Percentiles rank a stretch among this genome's conserved stretches.
Conservation (phyloP, 2,797 vertebrate species). For the Hoplostethus mediterraneus region DNA sequence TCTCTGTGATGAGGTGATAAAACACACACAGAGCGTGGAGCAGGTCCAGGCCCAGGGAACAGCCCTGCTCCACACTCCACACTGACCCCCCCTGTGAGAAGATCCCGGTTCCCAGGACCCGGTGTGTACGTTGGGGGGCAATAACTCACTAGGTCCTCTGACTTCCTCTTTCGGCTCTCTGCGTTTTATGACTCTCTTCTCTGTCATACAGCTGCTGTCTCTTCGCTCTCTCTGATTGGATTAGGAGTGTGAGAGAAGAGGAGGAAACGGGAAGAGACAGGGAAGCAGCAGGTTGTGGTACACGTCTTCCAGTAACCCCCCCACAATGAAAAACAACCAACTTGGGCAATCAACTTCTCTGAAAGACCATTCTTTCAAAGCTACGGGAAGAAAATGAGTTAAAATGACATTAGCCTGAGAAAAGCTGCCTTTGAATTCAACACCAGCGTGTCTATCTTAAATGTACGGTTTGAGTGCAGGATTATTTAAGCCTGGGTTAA, state of each 20-base stretch:
- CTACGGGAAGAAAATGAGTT: not conserved
- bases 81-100: conserved; percentile 76
- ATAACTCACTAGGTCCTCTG: conserved; percentile 82
- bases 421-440: conserved; percentile 1
- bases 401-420: too few species aligned
- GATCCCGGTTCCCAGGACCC: conserved; percentile 84
- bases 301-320: conserved; percentile 6
- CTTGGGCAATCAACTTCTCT: not conserved
- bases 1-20: conserved; percentile 59
- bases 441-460: not conserved
- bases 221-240: conserved; percentile 65
- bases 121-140: conserved; percentile 82
- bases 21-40: conserved; percentile 44
- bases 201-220: conserved; percentile 83
- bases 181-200: conserved; percentile 80
- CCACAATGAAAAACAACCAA: not conserved
- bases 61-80: conserved; percentile 21
- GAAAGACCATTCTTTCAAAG: not conserved
- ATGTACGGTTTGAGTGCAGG: not conserved
- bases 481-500: not conserved
- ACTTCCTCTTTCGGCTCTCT: conserved; percentile 86
- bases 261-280: conserved; percentile 59
- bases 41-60: conserved; percentile 49
- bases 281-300: conserved; percentile 55
- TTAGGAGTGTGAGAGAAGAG: conserved; percentile 64